Conservation (phyloP, 2,797 vertebrate species). For the Lerista edwardsae region DNA sequence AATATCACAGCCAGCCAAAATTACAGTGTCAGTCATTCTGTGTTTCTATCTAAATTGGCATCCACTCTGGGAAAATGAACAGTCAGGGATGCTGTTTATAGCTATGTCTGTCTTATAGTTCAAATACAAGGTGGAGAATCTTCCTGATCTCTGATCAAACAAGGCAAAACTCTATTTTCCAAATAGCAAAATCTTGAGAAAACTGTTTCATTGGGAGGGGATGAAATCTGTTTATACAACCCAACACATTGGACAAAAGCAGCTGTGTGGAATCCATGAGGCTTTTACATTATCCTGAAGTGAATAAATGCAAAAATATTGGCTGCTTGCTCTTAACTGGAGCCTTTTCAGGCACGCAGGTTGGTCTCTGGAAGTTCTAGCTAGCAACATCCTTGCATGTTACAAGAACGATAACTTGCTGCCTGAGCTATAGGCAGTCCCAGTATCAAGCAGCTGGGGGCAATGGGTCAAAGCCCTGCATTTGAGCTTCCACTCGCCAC, state of each 20-base stretch:
- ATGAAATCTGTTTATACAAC: neutral
- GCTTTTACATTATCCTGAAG: neutral
- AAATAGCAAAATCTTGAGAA: conserved; percentile 22
- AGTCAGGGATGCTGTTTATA: conserved; percentile 54
- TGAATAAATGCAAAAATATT: neutral
- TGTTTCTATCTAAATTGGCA: conserved; percentile 64
- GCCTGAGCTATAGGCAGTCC: too few relatives aligned
- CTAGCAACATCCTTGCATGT: neutral
- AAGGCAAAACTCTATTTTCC: conserved; percentile 48
- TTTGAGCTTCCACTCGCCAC: too few relatives aligned
- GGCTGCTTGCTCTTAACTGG: neutral
- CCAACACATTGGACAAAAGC: neutral
- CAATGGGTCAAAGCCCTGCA: too few relatives aligned
- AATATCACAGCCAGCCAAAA: conserved; percentile 52
- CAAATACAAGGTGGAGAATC: conserved; percentile 55
- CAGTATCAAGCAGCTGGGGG: too few relatives aligned
- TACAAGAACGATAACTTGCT: neutral
- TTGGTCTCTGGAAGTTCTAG: neutral
- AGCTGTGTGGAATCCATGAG: neutral
- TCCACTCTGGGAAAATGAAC: conserved; percentile 60
- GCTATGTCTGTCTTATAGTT: conserved; percentile 56
- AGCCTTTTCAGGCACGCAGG: too few relatives aligned
- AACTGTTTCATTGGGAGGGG: neutral
- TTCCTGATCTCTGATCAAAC: conserved; percentile 54
- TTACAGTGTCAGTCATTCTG: conserved; percentile 46